These are phyloP conservation scores for Halictus quadricinctus DNA, from an alignment of 2,888 invertebrate genomes.

Conservation along the genomic window DNA sequence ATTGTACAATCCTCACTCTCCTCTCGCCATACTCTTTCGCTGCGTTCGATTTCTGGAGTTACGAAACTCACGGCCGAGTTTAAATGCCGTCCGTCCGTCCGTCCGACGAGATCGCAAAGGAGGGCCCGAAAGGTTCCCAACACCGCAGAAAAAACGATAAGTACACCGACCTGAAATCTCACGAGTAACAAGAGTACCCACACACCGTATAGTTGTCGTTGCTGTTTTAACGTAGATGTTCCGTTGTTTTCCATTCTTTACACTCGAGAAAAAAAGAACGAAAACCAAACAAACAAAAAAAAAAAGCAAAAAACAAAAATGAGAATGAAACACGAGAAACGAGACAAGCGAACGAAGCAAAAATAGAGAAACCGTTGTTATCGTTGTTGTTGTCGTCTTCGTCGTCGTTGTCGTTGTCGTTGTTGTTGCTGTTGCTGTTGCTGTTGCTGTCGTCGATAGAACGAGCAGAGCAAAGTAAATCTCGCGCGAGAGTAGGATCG, in stretches of 20 bases:
- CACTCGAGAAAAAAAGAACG: neutral
- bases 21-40: slow-evolving; percentile 41
- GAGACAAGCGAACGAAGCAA: neutral
- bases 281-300: neutral
- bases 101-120: slow-evolving; percentile 25
- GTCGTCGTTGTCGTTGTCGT: neutral
- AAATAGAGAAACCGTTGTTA: neutral
- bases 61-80: slow-evolving; percentile 9
- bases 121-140: neutral
- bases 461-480: neutral
- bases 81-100: slow-evolving; percentile 15
- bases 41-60: slow-evolving; percentile 22
- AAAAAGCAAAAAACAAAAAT: neutral
- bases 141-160: slow-evolving; percentile 23
- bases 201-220: slow-evolving; percentile 9
- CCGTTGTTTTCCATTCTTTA: neutral
- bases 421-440: neutral
- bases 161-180: slow-evolving; percentile 20
- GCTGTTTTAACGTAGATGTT: slow-evolving; percentile 12
- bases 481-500: slow-evolving; percentile 39
- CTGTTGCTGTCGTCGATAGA: neutral
- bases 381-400: neutral
- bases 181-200: slow-evolving; percentile 5
- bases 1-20: slow-evolving; percentile 47
- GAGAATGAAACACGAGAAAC: neutral